Evolutionary conservation across 2,888 invertebrate species (phyloP).

Genomic region (Seira ritae): DNA sequence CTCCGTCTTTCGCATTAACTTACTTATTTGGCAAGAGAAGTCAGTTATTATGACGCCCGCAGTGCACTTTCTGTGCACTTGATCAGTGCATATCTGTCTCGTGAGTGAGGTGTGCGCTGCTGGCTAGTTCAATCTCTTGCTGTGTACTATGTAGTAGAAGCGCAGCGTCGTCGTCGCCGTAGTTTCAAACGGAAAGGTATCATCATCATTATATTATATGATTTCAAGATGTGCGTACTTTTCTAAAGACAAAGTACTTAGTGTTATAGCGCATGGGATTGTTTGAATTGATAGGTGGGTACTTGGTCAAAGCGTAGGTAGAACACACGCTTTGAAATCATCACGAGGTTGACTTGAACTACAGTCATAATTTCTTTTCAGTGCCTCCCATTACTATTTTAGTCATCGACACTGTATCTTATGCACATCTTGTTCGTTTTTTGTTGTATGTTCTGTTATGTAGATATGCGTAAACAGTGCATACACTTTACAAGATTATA

Average conservation of each 20-base stretch:
- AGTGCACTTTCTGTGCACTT: neutral
- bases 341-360: neutral
- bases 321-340: neutral
- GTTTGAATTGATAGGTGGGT: too few species aligned
- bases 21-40: neutral
- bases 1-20: neutral
- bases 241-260: neutral
- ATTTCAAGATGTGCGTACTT: neutral
- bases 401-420: neutral
- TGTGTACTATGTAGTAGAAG: neutral
- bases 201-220: too few species aligned
- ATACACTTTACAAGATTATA: neutral
- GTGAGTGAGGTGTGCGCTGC: too few species aligned
- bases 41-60: neutral
- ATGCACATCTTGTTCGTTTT: neutral
- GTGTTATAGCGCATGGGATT: too few species aligned
- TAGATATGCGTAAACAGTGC: neutral
- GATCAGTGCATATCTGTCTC: neutral
- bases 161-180: neutral
- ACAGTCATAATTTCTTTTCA: neutral
- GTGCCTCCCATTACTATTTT: neutral
- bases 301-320: neutral
- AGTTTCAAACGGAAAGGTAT: neutral
- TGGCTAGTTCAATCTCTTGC: too few species aligned
- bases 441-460: neutral